Percentiles rank a stretch among this genome's conserved stretches.
These are phyloP conservation scores for Entomyzon cyanotis DNA, from an alignment of 2,113 vertebrate genomes.

Conservation along the genomic window DNA sequence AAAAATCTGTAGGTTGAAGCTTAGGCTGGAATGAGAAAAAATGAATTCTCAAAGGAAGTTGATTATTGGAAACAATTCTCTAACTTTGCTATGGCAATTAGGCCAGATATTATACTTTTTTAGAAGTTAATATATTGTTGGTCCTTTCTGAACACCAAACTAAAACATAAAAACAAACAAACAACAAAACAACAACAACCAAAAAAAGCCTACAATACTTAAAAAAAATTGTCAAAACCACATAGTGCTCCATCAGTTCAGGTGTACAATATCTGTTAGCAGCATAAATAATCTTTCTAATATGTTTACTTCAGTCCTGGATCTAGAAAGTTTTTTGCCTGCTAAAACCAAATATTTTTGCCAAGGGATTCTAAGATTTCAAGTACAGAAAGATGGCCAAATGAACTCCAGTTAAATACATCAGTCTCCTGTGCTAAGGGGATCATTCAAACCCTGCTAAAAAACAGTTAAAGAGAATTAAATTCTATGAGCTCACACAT, in stretches of 20 bases:
- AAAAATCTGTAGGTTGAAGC: background rate
- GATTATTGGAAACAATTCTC: background rate
- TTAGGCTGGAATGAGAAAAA: background rate
- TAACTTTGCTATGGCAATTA: background rate
- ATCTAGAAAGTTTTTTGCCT: background rate
- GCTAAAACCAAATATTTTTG: background rate
- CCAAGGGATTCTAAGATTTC: background rate
- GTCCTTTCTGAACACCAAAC: background rate
- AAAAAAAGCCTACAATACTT: background rate
- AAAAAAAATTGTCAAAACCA: background rate
- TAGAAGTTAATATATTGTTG: background rate
- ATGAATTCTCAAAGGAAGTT: background rate
- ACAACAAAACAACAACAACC: background rate
- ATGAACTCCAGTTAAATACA: background rate
- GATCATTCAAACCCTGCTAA: background rate
- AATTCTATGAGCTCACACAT: background rate
- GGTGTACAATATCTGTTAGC: background rate
- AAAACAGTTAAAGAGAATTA: background rate
- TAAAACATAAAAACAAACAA: background rate
- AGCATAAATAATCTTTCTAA: background rate
- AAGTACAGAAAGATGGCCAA: background rate
- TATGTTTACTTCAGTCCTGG: background rate
- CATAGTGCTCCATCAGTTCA: background rate
- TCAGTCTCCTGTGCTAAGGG: background rate
- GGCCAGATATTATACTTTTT: accelerated